phyloP scores from a whole-genome alignment of 1,140 invertebrate species.

The Centruroides vittatus region DNA sequence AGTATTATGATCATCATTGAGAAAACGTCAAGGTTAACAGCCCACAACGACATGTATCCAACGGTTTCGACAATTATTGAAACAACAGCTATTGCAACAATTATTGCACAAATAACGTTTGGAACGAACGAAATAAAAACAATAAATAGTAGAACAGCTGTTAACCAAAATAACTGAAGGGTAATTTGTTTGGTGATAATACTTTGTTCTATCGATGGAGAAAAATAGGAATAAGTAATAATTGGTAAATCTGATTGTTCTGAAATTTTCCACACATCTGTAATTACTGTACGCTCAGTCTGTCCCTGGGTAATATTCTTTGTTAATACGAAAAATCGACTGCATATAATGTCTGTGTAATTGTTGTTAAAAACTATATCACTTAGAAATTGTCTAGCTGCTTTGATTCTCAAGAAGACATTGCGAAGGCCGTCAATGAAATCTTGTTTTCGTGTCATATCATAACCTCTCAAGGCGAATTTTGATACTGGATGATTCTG shows the following conservation, averaged over 20 bases:
- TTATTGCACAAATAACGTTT: slow-evolving; percentile 76
- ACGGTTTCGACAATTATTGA: slow-evolving; percentile 91
- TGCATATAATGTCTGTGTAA: slow-evolving; percentile 56
- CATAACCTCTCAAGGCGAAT: slow-evolving; percentile 41
- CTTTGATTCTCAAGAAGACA: slow-evolving; percentile 23
- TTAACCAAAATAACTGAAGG: slow-evolving; percentile 79
- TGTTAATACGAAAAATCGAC: slow-evolving; percentile 72
- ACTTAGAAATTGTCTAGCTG: slow-evolving; percentile 47
- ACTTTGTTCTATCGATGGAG: slow-evolving; percentile 80
- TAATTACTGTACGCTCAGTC: slow-evolving; percentile 77
- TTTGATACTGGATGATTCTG: slow-evolving; percentile 54
- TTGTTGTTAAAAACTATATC: slow-evolving; percentile 70
- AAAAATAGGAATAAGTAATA: slow-evolving; percentile 27
- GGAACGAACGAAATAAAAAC: slow-evolving; percentile 91
- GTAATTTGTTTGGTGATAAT: slow-evolving; percentile 31
- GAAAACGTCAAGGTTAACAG: slow-evolving; percentile 85
- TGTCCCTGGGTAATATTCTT: slow-evolving; percentile 77
- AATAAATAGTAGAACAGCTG: slow-evolving; percentile 87
- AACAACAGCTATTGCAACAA: slow-evolving; percentile 87
- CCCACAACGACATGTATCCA: slow-evolving; percentile 91
- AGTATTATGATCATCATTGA: slow-evolving; percentile 98
- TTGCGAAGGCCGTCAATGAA: slow-evolving; percentile 62
- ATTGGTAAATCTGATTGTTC: slow-evolving; percentile 60
- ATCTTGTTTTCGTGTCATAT: slow-evolving; percentile 50
- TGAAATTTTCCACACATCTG: slow-evolving; percentile 58